Percentiles rank a stretch among this genome's conserved stretches.
phyloP scores from a whole-genome alignment of 2,113 vertebrate species.

The Illadopsis cleaveri region DNA sequence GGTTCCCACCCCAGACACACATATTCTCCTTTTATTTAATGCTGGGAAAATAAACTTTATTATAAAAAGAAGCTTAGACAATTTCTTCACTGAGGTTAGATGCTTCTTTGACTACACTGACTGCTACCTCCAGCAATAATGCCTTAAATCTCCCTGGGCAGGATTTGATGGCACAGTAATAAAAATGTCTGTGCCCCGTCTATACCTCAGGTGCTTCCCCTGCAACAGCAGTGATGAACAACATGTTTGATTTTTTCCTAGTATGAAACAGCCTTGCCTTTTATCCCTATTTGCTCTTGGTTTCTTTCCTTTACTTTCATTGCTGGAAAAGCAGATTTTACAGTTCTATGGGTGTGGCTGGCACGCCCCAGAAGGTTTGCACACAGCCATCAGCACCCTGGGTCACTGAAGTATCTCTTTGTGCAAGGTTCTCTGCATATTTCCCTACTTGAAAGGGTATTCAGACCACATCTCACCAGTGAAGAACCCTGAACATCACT shows the following conservation, averaged over 20 bases:
- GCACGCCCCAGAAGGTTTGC: background rate
- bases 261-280: background rate
- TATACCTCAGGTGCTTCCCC: background rate
- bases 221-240: background rate
- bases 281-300: background rate
- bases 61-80: conserved; percentile 2
- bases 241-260: background rate
- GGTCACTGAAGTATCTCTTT: background rate
- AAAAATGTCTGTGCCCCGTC: background rate
- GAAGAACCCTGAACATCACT: background rate
- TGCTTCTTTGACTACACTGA: background rate
- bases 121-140: background rate
- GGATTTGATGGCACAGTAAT: conserved; percentile 26
- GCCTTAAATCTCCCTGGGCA: conserved; percentile 23
- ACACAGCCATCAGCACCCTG: background rate
- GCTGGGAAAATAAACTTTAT: background rate
- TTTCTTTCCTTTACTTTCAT: background rate
- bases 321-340: background rate
- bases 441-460: background rate
- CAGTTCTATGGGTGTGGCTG: background rate
- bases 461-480: background rate
- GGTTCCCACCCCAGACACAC: background rate
- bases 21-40: background rate
- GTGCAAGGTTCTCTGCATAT: background rate
- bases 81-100: background rate